Base-by-base conservation (phyloP, 2,113 vertebrate genomes). In the Aythya baeri region DNA sequence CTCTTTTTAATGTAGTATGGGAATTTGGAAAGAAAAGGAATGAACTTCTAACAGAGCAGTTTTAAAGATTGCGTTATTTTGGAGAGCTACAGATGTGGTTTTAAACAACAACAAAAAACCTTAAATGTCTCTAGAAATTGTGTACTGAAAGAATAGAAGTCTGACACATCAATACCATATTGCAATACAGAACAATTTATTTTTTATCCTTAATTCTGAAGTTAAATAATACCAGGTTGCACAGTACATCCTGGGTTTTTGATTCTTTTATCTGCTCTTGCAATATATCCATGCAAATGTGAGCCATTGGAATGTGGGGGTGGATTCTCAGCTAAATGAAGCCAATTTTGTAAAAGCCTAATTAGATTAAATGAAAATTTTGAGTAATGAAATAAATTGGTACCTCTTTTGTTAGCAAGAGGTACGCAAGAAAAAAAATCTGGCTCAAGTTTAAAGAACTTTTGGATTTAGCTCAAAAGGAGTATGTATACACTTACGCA, bases 341-440 rank as follows among this genome's bases (percentile, higher is more conserved):
- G 52, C 65, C 65, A 44, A 58, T 86, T 93, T 72, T 91, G 15
- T 91, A 78, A 65, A 59, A 89, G 32, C 54, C 38, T 84, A 43
- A 63, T 91, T 83, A 90, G 54, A 50, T 83, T 11, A 91, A 94
- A 92, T 62, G 55, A 93, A 82, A 89, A 91, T 91, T 91, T 91
- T 89, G 54, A 86, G 75, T 91, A 94, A 77, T 97, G 87, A 85
- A 95, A 83, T 96, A 95, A 96, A 93, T 67, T 81, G 72, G 50
- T 80, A 67, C 31, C 26, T 86, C 93, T 91, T 91, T 61, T 83
- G 61, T 95, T 96, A 86, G 49, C 32, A 57, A 90, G 76, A 96
- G 32, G n/a, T 71, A 46, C 44, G 17, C 32, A 65, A 86, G 63
- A 83, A 85, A 49, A 46, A 31, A 85, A 89, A 29, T 62, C 75